Base-by-base conservation (phyloP, 2,113 vertebrate genomes). In the Rhineura floridana region DNA sequence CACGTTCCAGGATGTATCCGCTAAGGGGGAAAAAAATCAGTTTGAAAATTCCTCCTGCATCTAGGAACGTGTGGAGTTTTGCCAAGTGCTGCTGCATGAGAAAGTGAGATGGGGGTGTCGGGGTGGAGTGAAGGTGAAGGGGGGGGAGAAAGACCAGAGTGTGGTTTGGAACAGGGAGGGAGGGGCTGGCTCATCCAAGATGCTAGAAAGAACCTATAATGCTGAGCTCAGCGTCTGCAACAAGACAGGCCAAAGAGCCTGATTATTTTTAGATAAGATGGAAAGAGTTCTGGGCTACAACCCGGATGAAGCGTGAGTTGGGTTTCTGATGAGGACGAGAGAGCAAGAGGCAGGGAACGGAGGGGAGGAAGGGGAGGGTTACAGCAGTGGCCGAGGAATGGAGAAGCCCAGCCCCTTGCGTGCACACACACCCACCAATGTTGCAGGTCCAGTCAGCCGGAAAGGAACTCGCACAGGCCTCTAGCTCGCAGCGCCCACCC, bases 161-260 rank as follows among this genome's bases (percentile, higher is more conserved):
- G 33, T 36, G 17, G 8, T 36, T 30, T 55, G 83, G 42, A 48
- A 59, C 46, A 70, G 30, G 30, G 46, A 30, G 12, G 62, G 30
- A 63, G 83, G 76, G 42, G 76, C 79, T 55, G 15, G 33, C 72
- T 46, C 81, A n/a, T 87, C 90, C 91, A 67, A 81, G 88, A 87
- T 81, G 50, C 90, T 81, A 1, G 72, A 46, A 69, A 36, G 83
- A 92, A 89, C 87, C 62, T 28, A 91, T 88, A 90, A 7, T 36
- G 95, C 96, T 94, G 95, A 95, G 93, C 94, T 95, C 94, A 96
- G 95, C 93, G 93, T 95, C 95, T 96, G 92, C 81, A 19, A 13
- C 48, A 19, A 69, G 52, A 77, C 30, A 91, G 80, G 86, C 89
- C 91, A 86, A 84, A 90, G 93, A 91, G 78, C 17, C 0, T 0